These are phyloP conservation scores for rabbit (Oryctolagus cuniculus) DNA, from an alignment of 2,113 vertebrate species.

Conservation along the genomic window mOryCun1.1 NC_091435.1:59687001-59687500, in stretches of 20 bases:
- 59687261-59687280: not conserved
- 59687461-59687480: not conserved
- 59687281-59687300: not conserved
- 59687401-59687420: not conserved
- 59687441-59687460: not conserved
- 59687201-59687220: conserved; percentile 33
- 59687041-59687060: not conserved
- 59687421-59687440: conserved; percentile 12
- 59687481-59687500: not conserved
- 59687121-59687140: not conserved
- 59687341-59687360: not conserved
- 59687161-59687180: not conserved
- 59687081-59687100: not conserved
- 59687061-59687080: not conserved
- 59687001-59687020: not conserved
- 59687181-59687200: not conserved
- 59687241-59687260: not conserved
- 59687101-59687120: not conserved
- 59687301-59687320: not conserved
- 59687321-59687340: conserved; percentile 20
- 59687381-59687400: not conserved
- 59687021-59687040: not conserved
- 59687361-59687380: conserved; percentile 28
- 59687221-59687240: not conserved
- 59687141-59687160: not conserved